Percentiles rank a stretch among this genome's conserved stretches.
These are phyloP conservation scores for Hermetia illucens DNA, from an alignment of 1,140 invertebrate genomes.

Conservation along the genomic window DNA sequence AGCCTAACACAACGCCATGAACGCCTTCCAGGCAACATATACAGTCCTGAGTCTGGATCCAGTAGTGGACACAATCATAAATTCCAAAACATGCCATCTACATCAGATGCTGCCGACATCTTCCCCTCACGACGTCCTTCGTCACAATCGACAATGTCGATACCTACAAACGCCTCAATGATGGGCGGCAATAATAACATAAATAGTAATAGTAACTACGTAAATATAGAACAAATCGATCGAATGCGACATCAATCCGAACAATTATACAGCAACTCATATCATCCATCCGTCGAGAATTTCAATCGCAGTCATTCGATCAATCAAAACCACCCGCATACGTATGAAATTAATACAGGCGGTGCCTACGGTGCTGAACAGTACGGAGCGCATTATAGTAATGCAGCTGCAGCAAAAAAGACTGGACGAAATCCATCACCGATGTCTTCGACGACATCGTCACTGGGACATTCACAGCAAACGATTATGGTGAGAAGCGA, in stretches of 20 bases:
- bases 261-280: slow-evolving; percentile 12
- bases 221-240: slow-evolving; percentile 39
- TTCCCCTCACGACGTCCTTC: background rate
- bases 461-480: too few species aligned
- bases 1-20: slow-evolving; percentile 16
- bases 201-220: slow-evolving; percentile 34
- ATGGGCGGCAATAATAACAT: slow-evolving; percentile 6
- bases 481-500: too few species aligned
- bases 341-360: slow-evolving; percentile 8
- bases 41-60: too few species aligned
- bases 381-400: background rate
- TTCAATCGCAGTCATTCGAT: slow-evolving; percentile 28
- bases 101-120: background rate
- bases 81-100: background rate
- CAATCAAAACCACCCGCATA: slow-evolving; percentile 20
- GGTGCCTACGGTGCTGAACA: slow-evolving; percentile 5
- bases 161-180: slow-evolving; percentile 11
- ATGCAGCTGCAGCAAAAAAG: too few species aligned
- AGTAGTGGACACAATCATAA: background rate
- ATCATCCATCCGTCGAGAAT: slow-evolving; percentile 8
- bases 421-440: too few species aligned
- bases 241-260: slow-evolving; percentile 29
- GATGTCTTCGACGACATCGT: too few species aligned
- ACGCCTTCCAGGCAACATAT: slow-evolving; percentile 15
- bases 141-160: background rate